Percentiles rank a stretch among this genome's conserved stretches.
phyloP scores from a whole-genome alignment of 2,888 invertebrate species.

The Dryococelus australis region DNA sequence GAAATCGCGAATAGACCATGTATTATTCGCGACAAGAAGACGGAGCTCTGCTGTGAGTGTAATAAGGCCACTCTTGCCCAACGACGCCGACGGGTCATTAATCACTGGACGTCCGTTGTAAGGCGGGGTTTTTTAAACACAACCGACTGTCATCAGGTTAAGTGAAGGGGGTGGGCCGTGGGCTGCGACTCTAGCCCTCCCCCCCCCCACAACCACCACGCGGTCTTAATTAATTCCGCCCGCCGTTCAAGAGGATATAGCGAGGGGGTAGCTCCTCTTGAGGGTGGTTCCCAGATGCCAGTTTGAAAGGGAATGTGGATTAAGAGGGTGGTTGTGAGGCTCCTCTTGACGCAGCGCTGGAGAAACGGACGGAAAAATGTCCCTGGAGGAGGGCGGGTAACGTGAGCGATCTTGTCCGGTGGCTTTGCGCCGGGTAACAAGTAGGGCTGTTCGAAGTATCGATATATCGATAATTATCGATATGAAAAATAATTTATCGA shows the following conservation, averaged over 20 bases:
- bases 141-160: constrained; percentile 1
- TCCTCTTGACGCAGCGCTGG: too few species aligned
- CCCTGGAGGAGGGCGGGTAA: too few species aligned
- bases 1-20: too few species aligned
- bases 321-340: not conserved
- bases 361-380: too few species aligned
- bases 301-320: not conserved
- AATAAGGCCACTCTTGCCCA: not conserved
- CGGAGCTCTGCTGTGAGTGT: too few species aligned
- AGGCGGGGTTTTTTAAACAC: constrained; percentile 7
- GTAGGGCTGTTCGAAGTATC: too few species aligned
- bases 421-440: too few species aligned
- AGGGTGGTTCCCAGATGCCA: not conserved
- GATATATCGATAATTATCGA: too few species aligned
- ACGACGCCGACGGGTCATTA: not conserved
- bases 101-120: not conserved
- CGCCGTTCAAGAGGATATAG: not conserved
- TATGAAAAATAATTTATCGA: too few species aligned
- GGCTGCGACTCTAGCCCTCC: not conserved
- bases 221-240: not conserved
- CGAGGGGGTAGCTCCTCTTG: not conserved
- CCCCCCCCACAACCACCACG: too few species aligned
- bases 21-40: too few species aligned
- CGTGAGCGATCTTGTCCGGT: too few species aligned
- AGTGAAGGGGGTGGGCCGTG: not conserved